Evolutionary conservation across 2,888 invertebrate genomes (phyloP), one percentile per base, ranked within the genome.

Genomic region (Brenthis hecate): DNA sequence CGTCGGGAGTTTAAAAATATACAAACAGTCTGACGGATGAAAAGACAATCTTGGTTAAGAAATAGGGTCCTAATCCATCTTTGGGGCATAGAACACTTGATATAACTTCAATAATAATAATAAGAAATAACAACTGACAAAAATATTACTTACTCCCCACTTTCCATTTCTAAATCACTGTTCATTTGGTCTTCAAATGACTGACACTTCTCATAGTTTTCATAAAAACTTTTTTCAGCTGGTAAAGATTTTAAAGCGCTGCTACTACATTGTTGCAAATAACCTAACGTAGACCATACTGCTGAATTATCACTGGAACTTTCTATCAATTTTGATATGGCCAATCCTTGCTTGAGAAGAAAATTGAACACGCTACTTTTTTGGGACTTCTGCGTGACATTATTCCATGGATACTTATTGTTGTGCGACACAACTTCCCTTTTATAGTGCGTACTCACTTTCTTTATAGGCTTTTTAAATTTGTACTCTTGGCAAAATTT

Each of bases 401-500:
- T 91, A 71, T 82, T 85, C 91, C 90, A 89, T 1, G 91, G 90
- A 73, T 91, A 89, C 73, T 91, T 89, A 73, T 91, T 89, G 61
- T 92, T 88, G 8, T 84, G 84, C 0, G 90, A 87, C 36, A 86
- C 79, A 0, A 90, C 78, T 56, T 82, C 84, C 70, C 87, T 89
- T 65, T 80, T 85, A 66, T 78, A 80, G 69, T 80, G 61, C 8
- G 74, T 68, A 69, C 75, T 81, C 1, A 75, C 73, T 73, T 83
- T 85, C 63, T 76, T 80, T 8, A 78, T 51, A 0, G 86, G 80
- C 48, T 82, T 84, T 60, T 89, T 86, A 57, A 85, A 84, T 68
- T 86, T 87, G 71, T 83, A 85, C 8, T 87, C 85, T 73, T 85
- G 81, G 72, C 92, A 92, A 74, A 86, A 86, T 72, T 87, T 87